These are phyloP conservation scores for Clamator glandarius DNA, from an alignment of 2,797 vertebrate genomes.

Conservation along the genomic window DNA sequence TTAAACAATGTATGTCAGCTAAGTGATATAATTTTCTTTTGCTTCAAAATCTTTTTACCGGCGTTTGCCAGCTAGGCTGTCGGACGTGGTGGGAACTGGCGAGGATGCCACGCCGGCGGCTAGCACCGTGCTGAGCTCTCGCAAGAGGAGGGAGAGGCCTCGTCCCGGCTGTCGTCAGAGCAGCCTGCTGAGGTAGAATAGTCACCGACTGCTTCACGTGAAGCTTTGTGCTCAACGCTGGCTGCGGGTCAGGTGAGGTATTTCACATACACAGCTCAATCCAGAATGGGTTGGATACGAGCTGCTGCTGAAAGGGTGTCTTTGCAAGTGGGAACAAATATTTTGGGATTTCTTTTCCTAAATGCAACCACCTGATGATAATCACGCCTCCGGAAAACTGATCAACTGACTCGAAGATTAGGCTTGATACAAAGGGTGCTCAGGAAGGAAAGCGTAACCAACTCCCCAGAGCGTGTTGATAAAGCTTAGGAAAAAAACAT, in stretches of 20 bases:
- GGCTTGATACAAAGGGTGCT: neutral
- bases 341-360: neutral
- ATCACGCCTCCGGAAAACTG: neutral
- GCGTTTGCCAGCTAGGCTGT: neutral
- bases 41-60: neutral
- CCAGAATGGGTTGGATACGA: neutral
- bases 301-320: neutral
- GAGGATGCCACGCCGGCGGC: fast-evolving
- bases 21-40: neutral
- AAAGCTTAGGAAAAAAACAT: conserved; percentile 13
- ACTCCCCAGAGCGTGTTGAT: neutral
- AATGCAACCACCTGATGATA: neutral
- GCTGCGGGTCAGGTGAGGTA: neutral
- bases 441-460: conserved; percentile 4
- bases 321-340: neutral
- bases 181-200: neutral
- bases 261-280: neutral
- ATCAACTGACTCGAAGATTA: neutral
- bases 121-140: neutral
- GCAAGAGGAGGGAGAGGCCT: neutral
- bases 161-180: neutral
- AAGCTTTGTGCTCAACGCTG: neutral
- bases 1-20: neutral
- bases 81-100: neutral
- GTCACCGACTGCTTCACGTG: neutral